phyloP scores from a whole-genome alignment of 2,113 vertebrate species.

The Mesitornis unicolor region DNA sequence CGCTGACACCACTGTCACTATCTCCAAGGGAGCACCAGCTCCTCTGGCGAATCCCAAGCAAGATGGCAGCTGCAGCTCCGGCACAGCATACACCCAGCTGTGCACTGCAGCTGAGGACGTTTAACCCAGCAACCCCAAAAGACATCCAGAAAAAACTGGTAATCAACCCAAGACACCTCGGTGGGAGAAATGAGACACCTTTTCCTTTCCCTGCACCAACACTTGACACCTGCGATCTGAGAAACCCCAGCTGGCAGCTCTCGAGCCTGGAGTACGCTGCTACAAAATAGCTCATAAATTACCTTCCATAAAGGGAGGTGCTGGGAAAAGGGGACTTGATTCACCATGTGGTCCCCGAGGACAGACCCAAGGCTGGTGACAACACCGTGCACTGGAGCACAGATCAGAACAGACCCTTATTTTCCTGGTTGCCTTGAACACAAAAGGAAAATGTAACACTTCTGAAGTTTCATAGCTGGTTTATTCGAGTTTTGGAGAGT shows the following conservation, averaged over 20 bases:
- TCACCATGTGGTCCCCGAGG: background rate
- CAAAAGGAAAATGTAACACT: background rate
- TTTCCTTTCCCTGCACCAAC: background rate
- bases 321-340: background rate
- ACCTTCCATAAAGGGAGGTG: background rate
- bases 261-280: background rate
- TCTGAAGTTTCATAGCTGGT: background rate
- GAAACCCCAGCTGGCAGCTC: constrained; percentile 24
- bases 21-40: background rate
- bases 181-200: background rate
- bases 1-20: background rate
- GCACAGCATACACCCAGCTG: background rate
- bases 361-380: background rate
- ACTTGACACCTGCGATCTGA: constrained; percentile 13
- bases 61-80: background rate
- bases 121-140: background rate
- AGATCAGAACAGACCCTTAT: background rate
- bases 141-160: background rate
- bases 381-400: fast-evolving
- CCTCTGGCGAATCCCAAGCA: background rate
- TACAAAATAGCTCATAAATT: background rate
- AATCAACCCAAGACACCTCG: background rate
- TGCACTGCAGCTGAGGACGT: background rate
- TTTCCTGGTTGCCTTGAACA: background rate
- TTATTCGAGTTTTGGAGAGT: background rate